phyloP scores from a whole-genome alignment of 2,888 invertebrate species.

The Tipula lateralis region DNA sequence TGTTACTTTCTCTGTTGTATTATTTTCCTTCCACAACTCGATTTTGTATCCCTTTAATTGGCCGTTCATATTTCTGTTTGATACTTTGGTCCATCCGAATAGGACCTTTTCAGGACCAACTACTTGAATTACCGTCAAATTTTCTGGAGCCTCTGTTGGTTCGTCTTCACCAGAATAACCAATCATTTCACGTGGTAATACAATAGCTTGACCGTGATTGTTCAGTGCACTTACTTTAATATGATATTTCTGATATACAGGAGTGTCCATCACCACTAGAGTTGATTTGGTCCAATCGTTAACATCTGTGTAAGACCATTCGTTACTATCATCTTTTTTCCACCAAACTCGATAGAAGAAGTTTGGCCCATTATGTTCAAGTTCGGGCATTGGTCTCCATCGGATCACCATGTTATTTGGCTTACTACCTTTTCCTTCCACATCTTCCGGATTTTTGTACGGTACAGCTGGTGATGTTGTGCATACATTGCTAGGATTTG shows the following conservation, averaged over 20 bases:
- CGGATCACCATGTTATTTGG: constrained; percentile 88
- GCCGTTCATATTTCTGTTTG: constrained; percentile 74
- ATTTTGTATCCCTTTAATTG: constrained; percentile 96
- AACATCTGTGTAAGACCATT: constrained; percentile 65
- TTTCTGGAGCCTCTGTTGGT: constrained; percentile 74
- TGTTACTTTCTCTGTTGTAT: constrained; percentile 70
- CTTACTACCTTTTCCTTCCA: constrained; percentile 79
- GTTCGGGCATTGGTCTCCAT: constrained; percentile 95
- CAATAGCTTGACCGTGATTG: constrained; percentile 77
- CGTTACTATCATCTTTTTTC: constrained; percentile 67
- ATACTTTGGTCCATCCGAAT: constrained; percentile 84
- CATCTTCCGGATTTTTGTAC: constrained; percentile 88
- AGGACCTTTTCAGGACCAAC: constrained; percentile 77
- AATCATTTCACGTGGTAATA: constrained; percentile 69
- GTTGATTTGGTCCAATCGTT: constrained; percentile 73
- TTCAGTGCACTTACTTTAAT: constrained; percentile 91
- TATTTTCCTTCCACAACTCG: constrained; percentile 85
- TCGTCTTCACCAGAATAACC: constrained; percentile 94
- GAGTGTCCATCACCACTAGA: constrained; percentile 69
- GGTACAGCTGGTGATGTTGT: constrained; percentile 84
- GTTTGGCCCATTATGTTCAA: constrained; percentile 92
- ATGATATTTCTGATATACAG: constrained; percentile 83
- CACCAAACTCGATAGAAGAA: constrained; percentile 90
- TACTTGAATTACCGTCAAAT: constrained; percentile 73
- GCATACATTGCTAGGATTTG: constrained; percentile 78